Evolutionary conservation across 2,113 vertebrate species (phyloP).

Genomic region (Muntiacus reevesi): DNA sequence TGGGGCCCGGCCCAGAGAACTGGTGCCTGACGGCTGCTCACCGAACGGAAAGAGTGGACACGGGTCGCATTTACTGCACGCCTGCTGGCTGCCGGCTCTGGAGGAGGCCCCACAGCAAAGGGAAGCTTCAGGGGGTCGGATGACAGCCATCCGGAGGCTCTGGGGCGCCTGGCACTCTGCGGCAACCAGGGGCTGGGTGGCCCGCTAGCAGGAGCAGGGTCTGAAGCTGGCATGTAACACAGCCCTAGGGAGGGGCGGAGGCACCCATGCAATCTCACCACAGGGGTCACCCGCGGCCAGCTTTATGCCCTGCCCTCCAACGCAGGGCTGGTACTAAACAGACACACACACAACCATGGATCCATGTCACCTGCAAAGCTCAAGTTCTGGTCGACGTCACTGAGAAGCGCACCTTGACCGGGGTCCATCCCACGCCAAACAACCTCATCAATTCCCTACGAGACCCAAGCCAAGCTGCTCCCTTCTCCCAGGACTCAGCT

Average conservation of each 20-base stretch:
- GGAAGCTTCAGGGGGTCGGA: neutral
- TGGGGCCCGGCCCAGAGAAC: neutral
- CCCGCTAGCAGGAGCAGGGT: neutral
- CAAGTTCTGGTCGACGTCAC: neutral
- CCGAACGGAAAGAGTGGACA: neutral
- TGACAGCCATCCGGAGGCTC: neutral
- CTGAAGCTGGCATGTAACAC: neutral
- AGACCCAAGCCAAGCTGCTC: neutral
- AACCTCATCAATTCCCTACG: neutral
- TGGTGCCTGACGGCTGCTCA: neutral
- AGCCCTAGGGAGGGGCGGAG: neutral
- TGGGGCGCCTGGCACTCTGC: neutral
- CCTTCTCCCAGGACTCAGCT: neutral
- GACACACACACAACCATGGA: neutral
- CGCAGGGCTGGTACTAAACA: neutral
- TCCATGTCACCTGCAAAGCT: neutral
- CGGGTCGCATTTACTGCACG: rapidly evolving
- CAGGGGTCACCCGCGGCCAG: neutral
- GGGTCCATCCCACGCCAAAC: neutral
- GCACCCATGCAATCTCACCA: neutral
- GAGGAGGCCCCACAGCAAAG: neutral
- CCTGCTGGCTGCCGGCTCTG: neutral
- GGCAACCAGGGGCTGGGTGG: neutral
- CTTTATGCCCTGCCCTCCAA: no score
- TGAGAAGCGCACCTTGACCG: neutral